phyloP scores from a whole-genome alignment of 2,888 invertebrate genomes.

The Campaea margaritaria region DNA sequence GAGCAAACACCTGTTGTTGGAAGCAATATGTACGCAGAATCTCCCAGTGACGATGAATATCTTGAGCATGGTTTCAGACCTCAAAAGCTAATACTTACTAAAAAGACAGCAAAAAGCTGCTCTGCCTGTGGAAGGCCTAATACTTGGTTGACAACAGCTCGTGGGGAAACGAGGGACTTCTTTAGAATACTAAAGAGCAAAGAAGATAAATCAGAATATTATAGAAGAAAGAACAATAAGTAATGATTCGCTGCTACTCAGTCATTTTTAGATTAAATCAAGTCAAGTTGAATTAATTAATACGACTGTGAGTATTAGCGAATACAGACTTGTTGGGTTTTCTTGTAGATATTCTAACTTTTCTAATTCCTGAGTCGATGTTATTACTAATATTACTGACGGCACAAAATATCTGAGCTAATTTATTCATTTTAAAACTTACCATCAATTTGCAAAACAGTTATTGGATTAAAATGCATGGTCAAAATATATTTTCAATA shows the following conservation, averaged over 20 bases:
- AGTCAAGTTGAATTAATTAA: too few species aligned
- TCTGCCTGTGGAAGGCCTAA: slow-evolving; percentile 9
- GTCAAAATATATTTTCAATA: too few species aligned
- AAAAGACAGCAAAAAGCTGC: neutral
- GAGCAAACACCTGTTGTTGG: neutral
- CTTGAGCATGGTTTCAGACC: neutral
- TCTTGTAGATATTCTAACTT: too few species aligned
- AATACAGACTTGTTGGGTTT: too few species aligned
- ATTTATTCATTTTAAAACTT: too few species aligned
- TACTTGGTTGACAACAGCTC: slow-evolving; percentile 50
- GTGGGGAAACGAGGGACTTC: slow-evolving; percentile 64
- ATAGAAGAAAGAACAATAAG: neutral
- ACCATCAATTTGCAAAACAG: too few species aligned
- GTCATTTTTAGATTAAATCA: too few species aligned
- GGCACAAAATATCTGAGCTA: too few species aligned
- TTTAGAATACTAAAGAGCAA: slow-evolving; percentile 47
- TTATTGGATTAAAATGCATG: too few species aligned
- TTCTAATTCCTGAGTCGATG: too few species aligned
- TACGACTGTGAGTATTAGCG: too few species aligned
- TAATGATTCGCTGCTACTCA: neutral
- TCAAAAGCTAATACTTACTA: neutral
- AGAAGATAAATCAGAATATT: neutral
- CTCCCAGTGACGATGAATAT: neutral
- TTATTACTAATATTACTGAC: neutral
- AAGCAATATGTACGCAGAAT: neutral